These are phyloP conservation scores for Micropoecilia bifurca DNA, from an alignment of 2,797 vertebrate species.

Conservation along the genomic window DNA sequence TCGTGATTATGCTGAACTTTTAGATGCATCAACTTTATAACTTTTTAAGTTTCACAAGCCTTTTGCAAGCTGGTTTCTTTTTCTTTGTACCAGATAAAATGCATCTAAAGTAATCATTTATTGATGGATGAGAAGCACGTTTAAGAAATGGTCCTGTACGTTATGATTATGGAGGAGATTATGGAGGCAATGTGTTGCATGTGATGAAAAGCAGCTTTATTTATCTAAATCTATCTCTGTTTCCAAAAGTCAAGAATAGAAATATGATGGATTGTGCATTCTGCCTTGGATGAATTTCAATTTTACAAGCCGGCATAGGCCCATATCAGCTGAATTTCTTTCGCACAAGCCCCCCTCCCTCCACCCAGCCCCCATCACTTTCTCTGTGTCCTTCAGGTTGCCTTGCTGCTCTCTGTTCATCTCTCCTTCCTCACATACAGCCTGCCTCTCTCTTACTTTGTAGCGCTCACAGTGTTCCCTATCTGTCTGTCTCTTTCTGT, in stretches of 20 bases:
- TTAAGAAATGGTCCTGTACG: constrained; percentile 9
- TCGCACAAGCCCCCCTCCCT: constrained; percentile 23
- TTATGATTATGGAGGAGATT: constrained; percentile 27
- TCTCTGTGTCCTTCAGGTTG: constrained; percentile 55
- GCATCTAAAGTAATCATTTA: not conserved
- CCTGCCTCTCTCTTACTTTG: constrained; percentile 12
- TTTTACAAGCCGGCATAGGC: constrained; percentile 26
- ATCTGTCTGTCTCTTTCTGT: constrained; percentile 55
- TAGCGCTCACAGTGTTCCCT: constrained; percentile 38
- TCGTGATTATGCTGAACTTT: not conserved
- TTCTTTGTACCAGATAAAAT: constrained; percentile 7
- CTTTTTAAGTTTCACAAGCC: no score
- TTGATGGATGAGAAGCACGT: constrained; percentile 4
- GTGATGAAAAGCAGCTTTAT: constrained; percentile 42
- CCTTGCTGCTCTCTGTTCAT: constrained; percentile 31
- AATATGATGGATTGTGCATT: constrained; percentile 48
- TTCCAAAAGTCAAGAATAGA: constrained; percentile 27
- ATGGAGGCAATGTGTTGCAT: constrained; percentile 30
- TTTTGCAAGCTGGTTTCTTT: not conserved
- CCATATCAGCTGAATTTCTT: constrained; percentile 39
- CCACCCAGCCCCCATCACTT: constrained; percentile 37
- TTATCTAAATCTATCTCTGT: constrained; percentile 40
- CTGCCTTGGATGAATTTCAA: constrained; percentile 42
- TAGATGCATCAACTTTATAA: not conserved
- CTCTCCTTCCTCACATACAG: constrained; percentile 31